A percentile compares a stretch with the other conserved stretches of the same genome.
phyloP scores from a whole-genome alignment of 1,140 invertebrate genomes.

The Cepaea nemoralis region DNA sequence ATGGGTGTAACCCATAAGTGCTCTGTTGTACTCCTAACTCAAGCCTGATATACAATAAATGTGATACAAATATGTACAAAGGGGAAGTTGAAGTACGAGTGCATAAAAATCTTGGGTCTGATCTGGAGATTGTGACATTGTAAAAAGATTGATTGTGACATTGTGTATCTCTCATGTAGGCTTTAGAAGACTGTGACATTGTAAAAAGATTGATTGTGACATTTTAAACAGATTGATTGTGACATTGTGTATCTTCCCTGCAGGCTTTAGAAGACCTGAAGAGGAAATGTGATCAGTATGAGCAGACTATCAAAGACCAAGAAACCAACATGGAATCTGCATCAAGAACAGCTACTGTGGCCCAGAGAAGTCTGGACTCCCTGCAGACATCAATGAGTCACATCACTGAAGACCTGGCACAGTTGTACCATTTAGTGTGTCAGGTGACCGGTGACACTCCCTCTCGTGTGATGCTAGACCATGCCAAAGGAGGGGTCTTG shows the following conservation, averaged over 20 bases:
- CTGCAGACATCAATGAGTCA: constrained; percentile 77
- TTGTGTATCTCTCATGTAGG: too few species aligned
- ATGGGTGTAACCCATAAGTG: too few species aligned
- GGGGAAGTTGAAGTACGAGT: too few species aligned
- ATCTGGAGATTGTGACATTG: too few species aligned
- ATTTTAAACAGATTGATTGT: too few species aligned
- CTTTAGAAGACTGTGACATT: too few species aligned
- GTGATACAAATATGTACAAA: too few species aligned
- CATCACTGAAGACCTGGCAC: constrained; percentile 91
- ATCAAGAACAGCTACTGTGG: constrained; percentile 82
- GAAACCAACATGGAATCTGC: constrained; percentile 83
- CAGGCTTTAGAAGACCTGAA: constrained; percentile 72
- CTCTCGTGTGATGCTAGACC: constrained; percentile 89
- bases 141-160: too few species aligned
- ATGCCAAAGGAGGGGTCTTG: constrained; percentile 71
- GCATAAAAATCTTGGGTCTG: too few species aligned
- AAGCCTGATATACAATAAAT: too few species aligned
- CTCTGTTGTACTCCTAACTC: too few species aligned
- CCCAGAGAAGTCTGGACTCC: constrained; percentile 80
- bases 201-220: too few species aligned
- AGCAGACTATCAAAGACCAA: constrained; percentile 82
- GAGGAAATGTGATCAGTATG: constrained; percentile 75
- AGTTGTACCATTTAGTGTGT: constrained; percentile 76
- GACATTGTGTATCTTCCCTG: neutral
- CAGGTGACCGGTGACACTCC: constrained; percentile 88